Percentiles rank a stretch among this genome's conserved stretches.
phyloP scores from a whole-genome alignment of 1,140 invertebrate genomes.

The Phthorimaea operculella region DNA sequence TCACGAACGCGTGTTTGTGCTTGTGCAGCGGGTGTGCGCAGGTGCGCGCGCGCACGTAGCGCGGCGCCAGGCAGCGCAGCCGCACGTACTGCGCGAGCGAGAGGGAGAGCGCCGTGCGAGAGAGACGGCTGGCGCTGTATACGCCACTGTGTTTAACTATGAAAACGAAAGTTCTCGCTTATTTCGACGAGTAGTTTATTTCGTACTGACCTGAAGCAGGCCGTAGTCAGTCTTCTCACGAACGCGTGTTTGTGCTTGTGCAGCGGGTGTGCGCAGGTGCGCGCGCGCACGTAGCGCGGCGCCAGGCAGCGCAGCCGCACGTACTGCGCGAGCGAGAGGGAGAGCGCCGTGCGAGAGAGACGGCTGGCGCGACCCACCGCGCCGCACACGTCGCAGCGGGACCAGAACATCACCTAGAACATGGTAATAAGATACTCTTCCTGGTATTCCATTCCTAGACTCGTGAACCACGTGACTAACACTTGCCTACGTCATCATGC shows the following conservation, averaged over 20 bases:
- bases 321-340: slow-evolving; percentile 90
- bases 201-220: slow-evolving; percentile 91
- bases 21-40: slow-evolving; percentile 91
- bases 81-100: no score
- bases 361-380: slow-evolving; percentile 22
- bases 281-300: slow-evolving; percentile 74
- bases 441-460: no score
- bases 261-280: slow-evolving; percentile 83
- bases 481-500: no score
- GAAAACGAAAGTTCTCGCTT: no score
- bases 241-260: slow-evolving; percentile 95
- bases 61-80: slow-evolving; percentile 60
- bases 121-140: slow-evolving; percentile 18
- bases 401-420: slow-evolving; percentile 83
- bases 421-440: no score
- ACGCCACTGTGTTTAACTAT: no score
- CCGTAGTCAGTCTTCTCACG: slow-evolving; percentile 84
- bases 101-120: slow-evolving; percentile 9
- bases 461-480: no score
- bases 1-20: slow-evolving; percentile 92
- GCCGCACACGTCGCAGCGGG: slow-evolving; percentile 48
- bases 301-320: slow-evolving; percentile 58
- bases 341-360: slow-evolving; percentile 42
- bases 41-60: slow-evolving; percentile 71
- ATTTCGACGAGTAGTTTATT: no score